Percentiles rank a stretch among this genome's conserved stretches.
phyloP scores from a whole-genome alignment of 1,140 invertebrate species.

The Wiebesia pumilae region DNA sequence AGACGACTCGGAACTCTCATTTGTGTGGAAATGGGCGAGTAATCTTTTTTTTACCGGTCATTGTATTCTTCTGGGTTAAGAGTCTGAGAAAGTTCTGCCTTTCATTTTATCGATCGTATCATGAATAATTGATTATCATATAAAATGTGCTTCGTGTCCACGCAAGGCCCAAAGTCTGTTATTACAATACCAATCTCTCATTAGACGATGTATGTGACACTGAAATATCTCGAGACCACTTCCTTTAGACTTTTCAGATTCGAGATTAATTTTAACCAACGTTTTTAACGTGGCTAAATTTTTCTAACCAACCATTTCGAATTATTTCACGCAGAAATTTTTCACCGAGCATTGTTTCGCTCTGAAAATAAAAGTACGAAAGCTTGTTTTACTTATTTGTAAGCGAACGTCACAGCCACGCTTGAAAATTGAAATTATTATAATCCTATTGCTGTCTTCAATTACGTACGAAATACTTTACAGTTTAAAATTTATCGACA shows the following conservation, averaged over 20 bases:
- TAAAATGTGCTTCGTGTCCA: not conserved
- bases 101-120: conserved; percentile 14
- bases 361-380: too few relatives aligned
- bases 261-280: not conserved
- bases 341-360: not conserved
- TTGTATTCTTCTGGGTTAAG: not conserved
- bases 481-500: not conserved
- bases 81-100: not conserved
- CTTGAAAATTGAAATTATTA: too few relatives aligned
- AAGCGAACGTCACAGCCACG: too few relatives aligned
- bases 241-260: not conserved
- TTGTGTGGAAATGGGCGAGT: not conserved
- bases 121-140: conserved; percentile 17
- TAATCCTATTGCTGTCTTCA: too few relatives aligned
- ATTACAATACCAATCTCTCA: not conserved
- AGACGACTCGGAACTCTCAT: not conserved
- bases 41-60: not conserved
- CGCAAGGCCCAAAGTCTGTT: not conserved
- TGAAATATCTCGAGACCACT: not conserved
- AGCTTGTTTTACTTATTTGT: too few relatives aligned
- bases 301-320: too few relatives aligned
- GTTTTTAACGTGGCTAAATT: not conserved
- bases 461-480: not conserved
- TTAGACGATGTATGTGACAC: not conserved
- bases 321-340: not conserved